Percentiles rank a stretch among this genome's conserved stretches.
Conservation (phyloP, 2,113 vertebrate genomes). For the Scomber japonicus region DNA sequence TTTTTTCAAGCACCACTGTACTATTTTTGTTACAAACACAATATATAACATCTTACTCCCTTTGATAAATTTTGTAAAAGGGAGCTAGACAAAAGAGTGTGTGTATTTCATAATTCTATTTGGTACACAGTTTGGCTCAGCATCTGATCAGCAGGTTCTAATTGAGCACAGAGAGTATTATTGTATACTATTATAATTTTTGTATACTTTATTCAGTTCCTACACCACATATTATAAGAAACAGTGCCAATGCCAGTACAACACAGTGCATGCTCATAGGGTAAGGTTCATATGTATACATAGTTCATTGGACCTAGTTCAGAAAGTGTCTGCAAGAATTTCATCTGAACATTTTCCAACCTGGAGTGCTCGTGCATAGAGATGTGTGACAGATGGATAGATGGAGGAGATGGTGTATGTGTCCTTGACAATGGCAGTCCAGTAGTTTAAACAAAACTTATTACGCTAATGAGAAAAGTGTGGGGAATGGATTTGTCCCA, state of each 20-base stretch:
- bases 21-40: constrained; percentile 1
- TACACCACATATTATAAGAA: not conserved
- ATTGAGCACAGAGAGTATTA: not conserved
- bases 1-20: not conserved
- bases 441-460: constrained; percentile 78
- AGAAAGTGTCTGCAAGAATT: constrained; percentile 8
- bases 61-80: not conserved
- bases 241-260: not conserved
- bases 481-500: constrained; percentile 75
- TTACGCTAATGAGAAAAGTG: constrained; percentile 85
- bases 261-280: not conserved
- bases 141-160: constrained; percentile 3
- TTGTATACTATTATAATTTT: not conserved
- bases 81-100: not conserved
- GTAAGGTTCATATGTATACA: not conserved
- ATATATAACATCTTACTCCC: not conserved
- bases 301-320: not conserved
- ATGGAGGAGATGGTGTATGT: constrained; percentile 63
- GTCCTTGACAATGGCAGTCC: constrained; percentile 72
- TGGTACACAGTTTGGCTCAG: not conserved
- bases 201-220: not conserved
- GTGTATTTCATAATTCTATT: not conserved
- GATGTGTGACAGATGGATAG: constrained; percentile 44
- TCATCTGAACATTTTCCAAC: not conserved
- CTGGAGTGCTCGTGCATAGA: constrained; percentile 2